Evolutionary conservation across 2,797 vertebrate genomes (phyloP).

Genomic region (Gymnodraco acuticeps): DNA sequence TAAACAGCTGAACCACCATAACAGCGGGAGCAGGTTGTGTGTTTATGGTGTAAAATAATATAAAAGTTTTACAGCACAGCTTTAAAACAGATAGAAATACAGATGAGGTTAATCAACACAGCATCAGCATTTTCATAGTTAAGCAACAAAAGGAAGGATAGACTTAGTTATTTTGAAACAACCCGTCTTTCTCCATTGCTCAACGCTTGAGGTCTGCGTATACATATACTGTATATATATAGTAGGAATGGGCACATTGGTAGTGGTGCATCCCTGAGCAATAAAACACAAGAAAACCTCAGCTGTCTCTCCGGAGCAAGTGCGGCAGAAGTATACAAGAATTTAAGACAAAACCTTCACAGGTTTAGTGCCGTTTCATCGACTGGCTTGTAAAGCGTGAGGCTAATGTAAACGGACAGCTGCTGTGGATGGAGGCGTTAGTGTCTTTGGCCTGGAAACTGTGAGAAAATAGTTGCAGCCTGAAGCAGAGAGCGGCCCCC

Average conservation of each 20-base stretch:
- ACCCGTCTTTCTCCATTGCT: conserved; percentile 1
- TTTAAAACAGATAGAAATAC: conserved; percentile 31
- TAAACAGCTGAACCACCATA: conserved; percentile 57
- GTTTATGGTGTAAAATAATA: conserved; percentile 62
- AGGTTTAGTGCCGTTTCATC: conserved; percentile 60
- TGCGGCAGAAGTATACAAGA: conserved; percentile 44
- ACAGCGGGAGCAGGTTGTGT: conserved; percentile 51
- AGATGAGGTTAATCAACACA: conserved; percentile 38
- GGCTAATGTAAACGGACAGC: conserved; percentile 62
- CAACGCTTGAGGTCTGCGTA: conserved; percentile 28
- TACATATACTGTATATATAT: conserved; percentile 23
- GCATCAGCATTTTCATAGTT: background rate
- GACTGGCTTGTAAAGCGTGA: conserved; percentile 45
- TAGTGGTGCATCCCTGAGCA: conserved; percentile 47
- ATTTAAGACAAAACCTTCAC: conserved; percentile 65
- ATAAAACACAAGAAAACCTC: conserved; percentile 51
- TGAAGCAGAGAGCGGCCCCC: conserved; percentile 46
- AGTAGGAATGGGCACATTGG: conserved; percentile 43
- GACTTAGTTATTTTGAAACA: conserved; percentile 18
- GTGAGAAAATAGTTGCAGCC: conserved; percentile 64
- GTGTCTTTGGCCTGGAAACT: conserved; percentile 50
- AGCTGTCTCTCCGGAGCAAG: conserved; percentile 49
- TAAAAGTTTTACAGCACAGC: conserved; percentile 32
- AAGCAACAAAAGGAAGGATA: conserved; percentile 7
- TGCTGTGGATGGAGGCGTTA: conserved; percentile 49